Base-by-base conservation (phyloP, 2,888 invertebrate genomes). In the Patella pellucida region DNA sequence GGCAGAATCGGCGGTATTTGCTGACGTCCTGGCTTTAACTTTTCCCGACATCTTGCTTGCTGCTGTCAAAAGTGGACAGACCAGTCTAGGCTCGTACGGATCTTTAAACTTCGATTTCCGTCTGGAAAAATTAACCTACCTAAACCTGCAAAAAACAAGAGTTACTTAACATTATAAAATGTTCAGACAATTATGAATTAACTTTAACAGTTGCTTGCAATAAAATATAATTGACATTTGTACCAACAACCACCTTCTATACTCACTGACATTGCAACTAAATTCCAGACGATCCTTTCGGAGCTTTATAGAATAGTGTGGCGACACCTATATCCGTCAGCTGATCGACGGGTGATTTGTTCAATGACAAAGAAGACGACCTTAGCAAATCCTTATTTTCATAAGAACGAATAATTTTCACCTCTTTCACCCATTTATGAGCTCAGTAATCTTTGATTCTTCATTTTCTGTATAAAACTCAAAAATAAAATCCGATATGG, bases 1-100 rank as follows among this genome's bases (percentile, higher is more conserved):
- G 23, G 90, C 86, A 73, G 87, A 85, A 81, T 91, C 91, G 27
- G 88, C 86, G 41, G 90, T 85, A 83, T 91, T 92, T 56, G 91
- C 89, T 71, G 89, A 86, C 75, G 85, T 84, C 83, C 88, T 84
- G 80, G 88, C 83, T 83, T 88, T 86, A 80, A 90, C 88, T 88
- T 91, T 90, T 77, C 89, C 89, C 76, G 90, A 89, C 90, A 90
- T 90, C 85, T 80, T 87, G 76, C 76, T 51, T 74, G 69, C 77
- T 67, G 75, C 80, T 86, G 85, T 86, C 86, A 85, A 41, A 83
- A 81, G 74, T 79, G 77, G 79, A 78, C 78, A 78, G 78, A 78
- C 78, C 54, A 74, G 71, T 70, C 50, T 67, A 50, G 70, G 41
- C 70, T 51, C 67, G 73, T 27, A 31, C 50, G 68, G 73, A 70